Base-by-base conservation (phyloP, 2,888 invertebrate genomes). In the Parapristionchus giblindavisi region DNA sequence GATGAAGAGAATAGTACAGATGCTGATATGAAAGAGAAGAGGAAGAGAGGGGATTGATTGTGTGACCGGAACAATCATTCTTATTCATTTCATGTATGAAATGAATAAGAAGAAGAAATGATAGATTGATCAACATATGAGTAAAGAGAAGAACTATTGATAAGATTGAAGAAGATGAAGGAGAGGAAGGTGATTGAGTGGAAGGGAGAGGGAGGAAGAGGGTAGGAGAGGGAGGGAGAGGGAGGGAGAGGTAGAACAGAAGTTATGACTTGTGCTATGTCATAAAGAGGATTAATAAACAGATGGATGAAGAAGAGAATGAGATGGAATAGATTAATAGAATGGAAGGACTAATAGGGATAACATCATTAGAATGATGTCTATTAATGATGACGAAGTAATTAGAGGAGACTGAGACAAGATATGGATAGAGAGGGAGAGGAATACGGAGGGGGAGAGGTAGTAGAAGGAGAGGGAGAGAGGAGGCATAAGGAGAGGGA, bases 161-260 rank as follows among this genome's bases (percentile, higher is more conserved):
- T 21, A 43, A 65, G 32, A 63, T 36, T 60, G 27, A 32, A 36
- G 60, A 5, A 65, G 63, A 40, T 65, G 43, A 43, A 27, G 43
- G 63, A 65, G 63, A 65, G 63, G 17, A 43, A 43, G 43, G 43
- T 8, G 43, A 60, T 34, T n/a, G 17, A 24, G 36, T 43, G 43
- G 63, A n/a, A 40, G 43, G 43, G 43, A 60, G 60, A 36, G 17
- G 36, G 36, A 65, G 43, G 63, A n/a, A 40, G 43, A 43, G 43
- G 63, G 43, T 65, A 65, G 63, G 40, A 43, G 63, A 29, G 17
- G 63, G 43, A 65, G 63, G 43, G 43, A 43, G 63, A 65, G 29
- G 40, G 63, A 43, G 63, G 43, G 43, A 17, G 43, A 32, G n/a
- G n/a, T n/a, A n/a, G n/a, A n/a, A n/a, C n/a, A n/a, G n/a, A n/a